These are phyloP conservation scores for Hydrotaea diabolus DNA, from an alignment of 2,888 invertebrate genomes.

Conservation along the genomic window DNA sequence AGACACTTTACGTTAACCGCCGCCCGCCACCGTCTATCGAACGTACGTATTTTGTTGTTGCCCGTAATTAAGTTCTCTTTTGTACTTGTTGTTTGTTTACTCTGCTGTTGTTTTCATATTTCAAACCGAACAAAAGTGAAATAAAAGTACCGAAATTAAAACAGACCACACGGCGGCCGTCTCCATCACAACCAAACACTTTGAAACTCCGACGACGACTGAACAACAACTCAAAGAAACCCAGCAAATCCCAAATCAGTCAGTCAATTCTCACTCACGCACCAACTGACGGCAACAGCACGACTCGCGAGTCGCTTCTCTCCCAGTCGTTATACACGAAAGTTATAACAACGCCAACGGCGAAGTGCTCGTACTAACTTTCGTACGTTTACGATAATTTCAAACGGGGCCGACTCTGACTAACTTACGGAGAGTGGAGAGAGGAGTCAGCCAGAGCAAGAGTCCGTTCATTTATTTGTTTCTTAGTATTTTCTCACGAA, in stretches of 20 bases:
- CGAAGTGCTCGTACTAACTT: too few relatives aligned
- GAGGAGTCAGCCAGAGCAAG: not conserved
- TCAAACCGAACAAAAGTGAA: constrained; percentile 33
- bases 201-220: constrained; percentile 71
- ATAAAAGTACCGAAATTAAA: constrained; percentile 22
- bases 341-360: not conserved
- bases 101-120: not conserved
- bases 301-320: not conserved
- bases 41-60: not conserved
- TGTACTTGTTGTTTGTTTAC: constrained; percentile 2
- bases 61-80: constrained; percentile 3
- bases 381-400: too few relatives aligned
- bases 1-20: constrained; percentile 7
- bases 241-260: constrained; percentile 45
- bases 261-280: constrained; percentile 48
- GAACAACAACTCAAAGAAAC: constrained; percentile 59
- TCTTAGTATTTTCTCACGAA: constrained; percentile 17
- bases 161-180: not conserved
- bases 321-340: not conserved
- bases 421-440: too few relatives aligned
- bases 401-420: too few relatives aligned
- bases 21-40: not conserved
- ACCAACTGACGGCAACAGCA: constrained; percentile 21
- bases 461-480: not conserved
- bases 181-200: constrained; percentile 61